A percentile compares a stretch with the other conserved stretches of the same genome.
Conservation (phyloP, 1,140 invertebrate species). For the Bombus huntii region DNA sequence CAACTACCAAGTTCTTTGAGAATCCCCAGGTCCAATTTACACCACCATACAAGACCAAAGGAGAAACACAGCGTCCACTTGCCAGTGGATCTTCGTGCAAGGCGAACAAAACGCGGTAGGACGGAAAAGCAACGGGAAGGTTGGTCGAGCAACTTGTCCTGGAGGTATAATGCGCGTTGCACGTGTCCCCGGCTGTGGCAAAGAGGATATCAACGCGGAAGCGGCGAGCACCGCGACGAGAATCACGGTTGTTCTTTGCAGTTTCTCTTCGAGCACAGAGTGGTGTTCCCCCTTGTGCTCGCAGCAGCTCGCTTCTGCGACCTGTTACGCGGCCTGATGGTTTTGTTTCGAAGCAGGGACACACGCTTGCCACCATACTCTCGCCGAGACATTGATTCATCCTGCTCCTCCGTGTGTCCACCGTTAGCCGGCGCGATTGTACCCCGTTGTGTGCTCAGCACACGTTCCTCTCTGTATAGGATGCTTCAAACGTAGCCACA, state of each 20-base stretch:
- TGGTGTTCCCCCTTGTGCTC: slow-evolving; percentile 12
- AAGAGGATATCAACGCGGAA: slow-evolving; percentile 67
- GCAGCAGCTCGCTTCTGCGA: slow-evolving; percentile 45
- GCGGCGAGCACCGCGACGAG: slow-evolving; percentile 62
- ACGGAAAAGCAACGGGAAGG: slow-evolving; percentile 48
- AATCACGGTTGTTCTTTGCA: slow-evolving; percentile 61
- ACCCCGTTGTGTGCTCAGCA: slow-evolving; percentile 18
- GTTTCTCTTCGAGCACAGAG: slow-evolving; percentile 54
- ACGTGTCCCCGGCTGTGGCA: slow-evolving; percentile 50
- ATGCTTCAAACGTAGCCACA: not conserved
- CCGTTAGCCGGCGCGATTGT: slow-evolving; percentile 48
- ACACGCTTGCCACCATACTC: slow-evolving; percentile 55
- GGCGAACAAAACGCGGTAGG: slow-evolving; percentile 17
- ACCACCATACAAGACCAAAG: not conserved
- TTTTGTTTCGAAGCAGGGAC: slow-evolving; percentile 60
- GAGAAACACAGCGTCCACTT: not conserved
- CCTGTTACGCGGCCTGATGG: slow-evolving; percentile 56
- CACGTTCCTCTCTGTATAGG: slow-evolving; percentile 15
- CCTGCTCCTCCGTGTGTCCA: slow-evolving; percentile 68
- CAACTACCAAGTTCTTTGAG: not conserved
- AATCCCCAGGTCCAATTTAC: not conserved
- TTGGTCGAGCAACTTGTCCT: slow-evolving; percentile 54
- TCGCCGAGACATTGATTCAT: slow-evolving; percentile 76
- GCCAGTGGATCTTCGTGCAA: not conserved
- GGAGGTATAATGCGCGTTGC: slow-evolving; percentile 52